Conservation (phyloP, 2,888 invertebrate genomes). For the Diarsia rubi region DNA sequence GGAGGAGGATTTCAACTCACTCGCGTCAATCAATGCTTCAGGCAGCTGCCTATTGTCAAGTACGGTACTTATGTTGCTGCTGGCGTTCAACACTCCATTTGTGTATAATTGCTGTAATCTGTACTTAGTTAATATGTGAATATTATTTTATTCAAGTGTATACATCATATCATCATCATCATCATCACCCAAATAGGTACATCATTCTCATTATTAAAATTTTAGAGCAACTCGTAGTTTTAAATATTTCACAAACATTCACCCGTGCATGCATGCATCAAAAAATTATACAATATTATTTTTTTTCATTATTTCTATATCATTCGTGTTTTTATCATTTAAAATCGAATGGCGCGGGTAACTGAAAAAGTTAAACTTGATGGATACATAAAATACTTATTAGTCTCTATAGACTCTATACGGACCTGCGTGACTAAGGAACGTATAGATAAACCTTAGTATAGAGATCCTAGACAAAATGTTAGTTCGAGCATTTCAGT, state of each 20-base stretch:
- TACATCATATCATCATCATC: no score
- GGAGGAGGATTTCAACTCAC: slow-evolving; percentile 6
- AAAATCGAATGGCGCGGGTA: neutral
- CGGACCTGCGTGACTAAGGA: slow-evolving; percentile 8
- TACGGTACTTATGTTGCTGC: slow-evolving; percentile 27
- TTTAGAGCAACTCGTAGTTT: no score
- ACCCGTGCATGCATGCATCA: neutral
- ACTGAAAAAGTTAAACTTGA: neutral
- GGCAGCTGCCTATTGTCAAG: slow-evolving; percentile 23
- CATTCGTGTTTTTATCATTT: neutral
- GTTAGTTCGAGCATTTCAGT: slow-evolving; percentile 41
- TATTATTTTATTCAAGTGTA: neutral
- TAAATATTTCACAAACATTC: neutral
- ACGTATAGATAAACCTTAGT: neutral
- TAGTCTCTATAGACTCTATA: neutral
- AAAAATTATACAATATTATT: no score
- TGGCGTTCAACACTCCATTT: slow-evolving; percentile 20
- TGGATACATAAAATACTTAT: neutral
- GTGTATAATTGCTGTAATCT: slow-evolving; percentile 18
- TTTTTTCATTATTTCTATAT: no score
- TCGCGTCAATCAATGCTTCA: slow-evolving; percentile 26
- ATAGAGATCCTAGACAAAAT: slow-evolving; percentile 26
- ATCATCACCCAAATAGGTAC: no score
- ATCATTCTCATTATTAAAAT: no score
- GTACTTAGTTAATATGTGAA: neutral